Evolutionary conservation across 2,888 invertebrate species (phyloP).

Genomic region (Tachina grossa): DNA sequence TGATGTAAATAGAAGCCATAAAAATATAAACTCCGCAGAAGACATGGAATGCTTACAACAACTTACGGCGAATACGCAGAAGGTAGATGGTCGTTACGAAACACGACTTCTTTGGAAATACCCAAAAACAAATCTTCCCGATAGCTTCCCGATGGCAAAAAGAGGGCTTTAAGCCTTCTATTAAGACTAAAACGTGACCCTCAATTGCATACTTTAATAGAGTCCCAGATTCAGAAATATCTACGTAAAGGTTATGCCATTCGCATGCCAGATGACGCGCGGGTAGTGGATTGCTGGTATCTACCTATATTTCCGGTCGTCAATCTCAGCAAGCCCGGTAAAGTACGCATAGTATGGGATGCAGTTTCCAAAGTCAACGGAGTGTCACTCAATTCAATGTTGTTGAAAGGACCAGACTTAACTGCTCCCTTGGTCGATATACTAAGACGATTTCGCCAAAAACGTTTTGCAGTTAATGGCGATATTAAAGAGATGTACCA

Average conservation of each 20-base stretch:
- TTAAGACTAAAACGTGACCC: slow-evolving; percentile 10
- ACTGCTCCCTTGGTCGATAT: slow-evolving; percentile 76
- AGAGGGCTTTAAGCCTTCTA: slow-evolving; percentile 25
- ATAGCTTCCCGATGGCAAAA: slow-evolving; percentile 48
- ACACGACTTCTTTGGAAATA: slow-evolving; percentile 46
- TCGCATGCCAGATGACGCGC: not conserved
- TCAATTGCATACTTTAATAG: not conserved
- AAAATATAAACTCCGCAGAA: not conserved
- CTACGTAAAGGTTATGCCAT: not conserved
- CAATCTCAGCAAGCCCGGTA: slow-evolving; percentile 71
- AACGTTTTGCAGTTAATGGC: slow-evolving; percentile 76
- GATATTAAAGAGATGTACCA: slow-evolving; percentile 51
- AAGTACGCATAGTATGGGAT: too few relatives aligned
- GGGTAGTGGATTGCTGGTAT: slow-evolving; percentile 73
- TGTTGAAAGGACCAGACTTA: slow-evolving; percentile 78
- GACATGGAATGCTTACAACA: not conserved
- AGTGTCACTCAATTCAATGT: too few relatives aligned
- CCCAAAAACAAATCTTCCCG: not conserved
- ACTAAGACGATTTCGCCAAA: slow-evolving; percentile 78
- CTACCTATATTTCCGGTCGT: slow-evolving; percentile 74
- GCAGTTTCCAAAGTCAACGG: too few relatives aligned
- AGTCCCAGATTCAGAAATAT: slow-evolving; percentile 45
- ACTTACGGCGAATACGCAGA: not conserved
- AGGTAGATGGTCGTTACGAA: slow-evolving; percentile 1
- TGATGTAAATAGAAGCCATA: slow-evolving; percentile 4